phyloP scores from a whole-genome alignment of 2,113 vertebrate genomes.

The Isichthys henryi region DNA sequence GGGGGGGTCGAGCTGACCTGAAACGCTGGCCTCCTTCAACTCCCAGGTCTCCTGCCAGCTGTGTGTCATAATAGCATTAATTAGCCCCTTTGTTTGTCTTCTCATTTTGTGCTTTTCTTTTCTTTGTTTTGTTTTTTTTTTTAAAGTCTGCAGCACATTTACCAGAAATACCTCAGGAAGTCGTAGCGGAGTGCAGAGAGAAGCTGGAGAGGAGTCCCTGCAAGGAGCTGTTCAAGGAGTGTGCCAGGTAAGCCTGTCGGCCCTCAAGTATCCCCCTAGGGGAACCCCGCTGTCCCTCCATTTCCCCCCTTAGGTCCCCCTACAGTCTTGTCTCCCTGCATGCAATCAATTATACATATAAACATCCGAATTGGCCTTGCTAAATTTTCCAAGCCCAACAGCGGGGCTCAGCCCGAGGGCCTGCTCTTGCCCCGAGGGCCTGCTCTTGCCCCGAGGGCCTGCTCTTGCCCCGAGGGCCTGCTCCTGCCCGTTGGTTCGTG shows the following conservation, averaged over 20 bases:
- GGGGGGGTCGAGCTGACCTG: background rate
- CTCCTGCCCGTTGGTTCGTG: background rate
- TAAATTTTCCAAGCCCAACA: background rate
- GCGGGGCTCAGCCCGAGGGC: background rate
- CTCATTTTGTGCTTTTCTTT: background rate
- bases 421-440: background rate
- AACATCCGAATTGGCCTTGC: background rate
- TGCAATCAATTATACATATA: background rate
- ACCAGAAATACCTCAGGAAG: conserved; percentile 68
- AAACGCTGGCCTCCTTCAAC: background rate
- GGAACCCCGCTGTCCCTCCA: background rate
- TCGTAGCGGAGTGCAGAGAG: conserved; percentile 64
- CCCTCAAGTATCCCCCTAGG: background rate
- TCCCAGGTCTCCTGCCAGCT: background rate
- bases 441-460: background rate
- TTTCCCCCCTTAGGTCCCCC: background rate
- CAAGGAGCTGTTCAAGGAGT: conserved; percentile 78
- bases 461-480: background rate
- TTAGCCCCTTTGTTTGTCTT: conserved; percentile 4
- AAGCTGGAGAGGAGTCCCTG: conserved; percentile 68
- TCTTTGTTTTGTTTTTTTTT: conserved; percentile 8
- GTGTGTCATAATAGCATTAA: background rate
- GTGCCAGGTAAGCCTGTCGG: conserved; percentile 63
- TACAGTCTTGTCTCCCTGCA: background rate
- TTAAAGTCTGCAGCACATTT: conserved; percentile 60